Evolutionary conservation across 2,113 vertebrate genomes (phyloP).

Genomic region (Casuarius casuarius): DNA sequence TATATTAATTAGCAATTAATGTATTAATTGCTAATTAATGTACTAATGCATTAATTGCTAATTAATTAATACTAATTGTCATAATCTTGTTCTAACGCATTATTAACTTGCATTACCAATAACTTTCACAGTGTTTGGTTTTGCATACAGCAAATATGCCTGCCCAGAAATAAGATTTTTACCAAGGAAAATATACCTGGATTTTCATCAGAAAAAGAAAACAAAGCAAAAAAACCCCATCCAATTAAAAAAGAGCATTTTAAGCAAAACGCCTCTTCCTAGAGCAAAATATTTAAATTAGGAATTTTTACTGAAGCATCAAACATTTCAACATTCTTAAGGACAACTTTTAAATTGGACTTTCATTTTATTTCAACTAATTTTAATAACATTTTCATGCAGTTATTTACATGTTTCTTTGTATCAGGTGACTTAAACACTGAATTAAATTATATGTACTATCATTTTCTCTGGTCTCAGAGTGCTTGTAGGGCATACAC

Average conservation of each 20-base stretch:
- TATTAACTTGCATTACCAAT: background rate
- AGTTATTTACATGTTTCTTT: background rate
- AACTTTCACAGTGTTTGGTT: background rate
- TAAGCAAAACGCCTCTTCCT: background rate
- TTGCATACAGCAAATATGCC: background rate
- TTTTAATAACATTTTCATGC: background rate
- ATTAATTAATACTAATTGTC: background rate
- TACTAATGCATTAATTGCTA: background rate
- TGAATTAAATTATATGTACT: background rate
- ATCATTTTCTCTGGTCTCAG: background rate
- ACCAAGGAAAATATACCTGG: background rate
- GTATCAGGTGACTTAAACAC: background rate
- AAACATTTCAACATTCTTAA: background rate
- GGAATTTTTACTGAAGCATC: background rate
- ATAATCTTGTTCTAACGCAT: background rate
- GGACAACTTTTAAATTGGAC: rapidly evolving
- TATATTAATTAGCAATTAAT: background rate
- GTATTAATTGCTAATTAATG: background rate
- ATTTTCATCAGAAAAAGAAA: background rate
- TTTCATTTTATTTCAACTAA: background rate
- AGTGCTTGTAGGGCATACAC: background rate
- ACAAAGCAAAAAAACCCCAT: background rate
- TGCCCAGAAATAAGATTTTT: background rate
- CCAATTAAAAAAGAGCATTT: background rate
- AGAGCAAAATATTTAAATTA: background rate